Base-by-base conservation (phyloP, 2,888 invertebrate species). In the Drosophila lutescens region DNA sequence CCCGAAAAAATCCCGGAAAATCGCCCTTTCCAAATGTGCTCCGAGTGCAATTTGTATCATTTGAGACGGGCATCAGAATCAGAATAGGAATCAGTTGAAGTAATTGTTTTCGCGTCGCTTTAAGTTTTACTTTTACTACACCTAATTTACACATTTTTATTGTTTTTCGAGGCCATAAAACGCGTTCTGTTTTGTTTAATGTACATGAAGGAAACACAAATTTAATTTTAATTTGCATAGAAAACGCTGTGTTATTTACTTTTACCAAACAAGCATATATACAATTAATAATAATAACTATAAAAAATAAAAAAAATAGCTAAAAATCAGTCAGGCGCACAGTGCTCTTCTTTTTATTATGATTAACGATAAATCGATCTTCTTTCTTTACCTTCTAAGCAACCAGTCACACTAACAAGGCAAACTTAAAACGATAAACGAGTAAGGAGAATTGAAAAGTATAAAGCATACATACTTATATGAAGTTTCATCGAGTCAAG, bases 241-340 rank as follows among this genome's bases (percentile, higher is more conserved):
- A 49, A 73, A 74, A 78, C 85, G 85, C 82, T 82, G 82, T 86
- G 82, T 86, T 83, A 83, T 86, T 81, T 86, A 86, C 66, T 84
- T 81, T 79, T 86, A 84, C 62, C 77, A 73, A 82, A 80, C 72
- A 74, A 74, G 74, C 81, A 78, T 74, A 65, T 76, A 65, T 74
- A 65, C 46, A 59, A 62, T 55, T 56, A 72, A 72, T 54, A 72
- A 72, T 54, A 53, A 70, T 60, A 58, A 58, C n/a, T 20, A 53
- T 53, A 53, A n/a, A 46, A 43, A 46, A 41, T 57, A 17, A 49
- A 66, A 58, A 38, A 49, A 32, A 58, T 20, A 53, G 38, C 44
- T 40, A 57, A 26, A 57, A 36, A 61, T 9, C 67, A 71, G 68
- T 75, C 72, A 79, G 82, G 71, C 82, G 77, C 86, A 85, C 85